Conservation (phyloP, 2,888 invertebrate species). For the Harpalus rufipes region DNA sequence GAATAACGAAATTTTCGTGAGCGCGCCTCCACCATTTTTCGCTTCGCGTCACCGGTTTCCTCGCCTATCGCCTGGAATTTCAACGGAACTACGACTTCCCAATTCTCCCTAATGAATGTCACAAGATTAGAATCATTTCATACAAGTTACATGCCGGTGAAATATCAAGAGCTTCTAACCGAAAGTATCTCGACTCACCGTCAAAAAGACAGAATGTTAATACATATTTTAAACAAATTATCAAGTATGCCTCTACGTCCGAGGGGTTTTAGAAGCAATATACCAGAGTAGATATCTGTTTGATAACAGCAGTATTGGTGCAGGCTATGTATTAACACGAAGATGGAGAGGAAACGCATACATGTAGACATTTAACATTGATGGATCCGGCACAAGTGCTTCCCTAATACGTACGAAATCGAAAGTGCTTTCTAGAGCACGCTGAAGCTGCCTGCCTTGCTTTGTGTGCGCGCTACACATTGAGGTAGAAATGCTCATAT, state of each 20-base stretch:
- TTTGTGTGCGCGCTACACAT: background rate
- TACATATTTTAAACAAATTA: too few relatives aligned
- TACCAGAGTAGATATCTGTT: too few relatives aligned
- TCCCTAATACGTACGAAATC: conserved; percentile 53
- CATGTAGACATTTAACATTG: conserved; percentile 4
- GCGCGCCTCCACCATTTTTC: conserved; percentile 30
- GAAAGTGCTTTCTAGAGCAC: conserved; percentile 41
- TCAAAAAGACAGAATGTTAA: too few relatives aligned
- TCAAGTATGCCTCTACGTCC: too few relatives aligned
- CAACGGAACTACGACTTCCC: conserved; percentile 7
- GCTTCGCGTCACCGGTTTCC: conserved; percentile 27
- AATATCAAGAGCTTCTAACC: too few relatives aligned
- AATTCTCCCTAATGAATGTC: conserved; percentile 2
- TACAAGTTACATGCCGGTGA: background rate
- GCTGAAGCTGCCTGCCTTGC: background rate
- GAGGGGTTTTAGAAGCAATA: too few relatives aligned
- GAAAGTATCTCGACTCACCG: too few relatives aligned
- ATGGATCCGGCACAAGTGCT: conserved; percentile 23
- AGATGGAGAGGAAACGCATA: background rate
- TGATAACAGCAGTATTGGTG: background rate
- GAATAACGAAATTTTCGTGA: conserved; percentile 25
- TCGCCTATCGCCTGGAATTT: conserved; percentile 21
- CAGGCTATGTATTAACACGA: background rate
- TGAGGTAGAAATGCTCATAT: background rate
- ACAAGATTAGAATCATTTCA: conserved; percentile 3